Evolutionary conservation across 2,888 invertebrate species (phyloP), one percentile per base, ranked within the genome.

Genomic region (Polyommatus iphigenia): DNA sequence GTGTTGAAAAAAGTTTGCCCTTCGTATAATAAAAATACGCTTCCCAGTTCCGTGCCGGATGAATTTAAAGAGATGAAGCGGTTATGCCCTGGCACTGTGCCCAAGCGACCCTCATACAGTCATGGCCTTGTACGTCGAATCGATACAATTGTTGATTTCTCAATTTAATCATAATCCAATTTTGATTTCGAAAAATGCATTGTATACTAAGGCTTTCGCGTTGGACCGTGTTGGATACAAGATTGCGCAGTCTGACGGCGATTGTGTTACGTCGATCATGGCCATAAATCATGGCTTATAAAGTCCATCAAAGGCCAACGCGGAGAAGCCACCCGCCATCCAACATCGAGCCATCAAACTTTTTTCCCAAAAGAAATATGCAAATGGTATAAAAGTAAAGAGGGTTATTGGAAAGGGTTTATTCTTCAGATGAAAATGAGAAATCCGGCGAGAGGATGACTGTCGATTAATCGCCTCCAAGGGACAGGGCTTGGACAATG

Each of bases 401-500:
- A 71, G 67, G 79, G 73, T 76, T 50, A 76, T 67, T 76, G 76
- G 77, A 54, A 36, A 78, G 71, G 10, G 13, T 76, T 80, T 78
- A 79, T 32, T 67, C 71, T 76, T 81, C 81, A 76, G 80, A 92
- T 85, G 90, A 87, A 87, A 92, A 93, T 84, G 93, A 88, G 89
- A 92, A 93, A 80, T 93, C 93, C 90, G 93, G 92, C 90, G 93
- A 91, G 93, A 93, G 93, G 83, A 93, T 92, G 86, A 90, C 89
- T 85, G 89, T 91, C 54, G 92, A 93, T 93, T 97, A 96, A 94
- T 96, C 96, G 87, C 96, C 96, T 84, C 98, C 98, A 83, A 98
- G 95, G 76, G 97, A 97, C 81, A 99, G 95, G 78, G 99, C 99
- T 93, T 99, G 99, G 79, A 99, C 99, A 89, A 99, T 99, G 90